Conservation (phyloP, 2,888 invertebrate genomes). For the Tholera decimalis region DNA sequence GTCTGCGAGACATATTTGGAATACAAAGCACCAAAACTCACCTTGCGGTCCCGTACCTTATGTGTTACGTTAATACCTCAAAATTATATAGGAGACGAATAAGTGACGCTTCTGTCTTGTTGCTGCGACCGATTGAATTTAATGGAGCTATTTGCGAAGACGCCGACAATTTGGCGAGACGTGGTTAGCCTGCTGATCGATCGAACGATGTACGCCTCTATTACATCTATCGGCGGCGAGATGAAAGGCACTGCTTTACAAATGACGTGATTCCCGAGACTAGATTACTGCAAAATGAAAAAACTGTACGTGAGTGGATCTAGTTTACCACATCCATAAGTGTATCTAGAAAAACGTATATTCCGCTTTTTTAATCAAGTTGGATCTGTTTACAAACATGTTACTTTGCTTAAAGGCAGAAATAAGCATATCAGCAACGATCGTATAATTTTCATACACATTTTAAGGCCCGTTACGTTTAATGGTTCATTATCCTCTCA, state of each 20-base stretch:
- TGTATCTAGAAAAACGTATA: slow-evolving; percentile 1
- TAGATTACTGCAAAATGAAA: slow-evolving; percentile 59
- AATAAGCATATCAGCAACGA: not conserved
- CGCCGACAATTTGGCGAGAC: slow-evolving; percentile 80
- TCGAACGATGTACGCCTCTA: slow-evolving; percentile 59
- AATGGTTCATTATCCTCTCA: slow-evolving; percentile 43
- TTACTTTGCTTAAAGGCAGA: slow-evolving; percentile 8
- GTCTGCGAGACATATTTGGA: slow-evolving; percentile 72
- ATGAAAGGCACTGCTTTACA: slow-evolving; percentile 66
- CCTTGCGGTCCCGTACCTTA: slow-evolving; percentile 64
- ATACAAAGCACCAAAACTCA: slow-evolving; percentile 73
- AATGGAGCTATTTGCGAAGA: slow-evolving; percentile 84
- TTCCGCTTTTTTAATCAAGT: slow-evolving; percentile 38
- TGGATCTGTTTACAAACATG: slow-evolving; percentile 14
- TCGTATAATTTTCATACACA: slow-evolving; percentile 10
- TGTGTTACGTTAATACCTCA: slow-evolving; percentile 78
- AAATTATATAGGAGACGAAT: slow-evolving; percentile 83
- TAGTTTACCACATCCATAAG: slow-evolving; percentile 30
- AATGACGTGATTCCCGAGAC: slow-evolving; percentile 59
- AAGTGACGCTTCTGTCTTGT: slow-evolving; percentile 83
- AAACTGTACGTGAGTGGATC: slow-evolving; percentile 46
- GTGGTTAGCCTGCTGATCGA: slow-evolving; percentile 76
- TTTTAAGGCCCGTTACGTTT: slow-evolving; percentile 34
- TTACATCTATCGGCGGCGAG: slow-evolving; percentile 70
- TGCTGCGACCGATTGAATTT: slow-evolving; percentile 85